Base-by-base conservation (phyloP, 2,113 vertebrate genomes). In the Ailurus styani region DNA sequence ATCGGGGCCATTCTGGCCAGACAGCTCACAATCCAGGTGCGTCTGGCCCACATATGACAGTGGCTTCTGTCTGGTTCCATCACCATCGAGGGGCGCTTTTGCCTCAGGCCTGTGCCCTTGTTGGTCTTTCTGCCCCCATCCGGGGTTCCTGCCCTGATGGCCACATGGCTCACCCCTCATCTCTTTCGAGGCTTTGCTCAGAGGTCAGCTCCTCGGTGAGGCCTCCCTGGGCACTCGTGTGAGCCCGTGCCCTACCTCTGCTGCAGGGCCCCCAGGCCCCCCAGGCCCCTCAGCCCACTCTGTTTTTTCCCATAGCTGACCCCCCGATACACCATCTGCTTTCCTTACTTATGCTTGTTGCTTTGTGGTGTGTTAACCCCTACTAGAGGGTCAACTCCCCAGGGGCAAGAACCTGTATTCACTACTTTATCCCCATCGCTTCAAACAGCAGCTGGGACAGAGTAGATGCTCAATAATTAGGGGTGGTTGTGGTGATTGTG, bases 1-100 rank as follows among this genome's bases (percentile, higher is more conserved):
- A 72, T 98, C 0, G 98, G 99, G 21, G 99, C 98, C 0, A 37
- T 99, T 86, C 98, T 99, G 3, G 98, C 99, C 72, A 98, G 97
- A 23, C 99, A 99, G 96, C 98, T 99, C 0, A 52, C 97, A 0
- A 98, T 99, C 87, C 99, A 99, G 99, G 99, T 99, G 87, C 10
- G 85, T 60, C 2, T 5, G 7, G 40, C 60, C 40, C 7, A 0
- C 13, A 10, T 78, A n/a, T 12, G 55, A 8, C 50, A 1, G 7
- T 13, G 13, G 25, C 79, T 55, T 85, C 94, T 79, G n/a, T 79
- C 83, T 50, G 7, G 17, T 10, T 42, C 10, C 52, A 79, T 77
- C 50, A 23, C n/a, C 47, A 0, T 13, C 3, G 7, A 64, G 75
- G 72, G 70, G 34, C 50, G 31, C 6, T 11, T 79, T 89, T 3